phyloP scores from a whole-genome alignment of 2,113 vertebrate genomes.

The Pandion haliaetus region DNA sequence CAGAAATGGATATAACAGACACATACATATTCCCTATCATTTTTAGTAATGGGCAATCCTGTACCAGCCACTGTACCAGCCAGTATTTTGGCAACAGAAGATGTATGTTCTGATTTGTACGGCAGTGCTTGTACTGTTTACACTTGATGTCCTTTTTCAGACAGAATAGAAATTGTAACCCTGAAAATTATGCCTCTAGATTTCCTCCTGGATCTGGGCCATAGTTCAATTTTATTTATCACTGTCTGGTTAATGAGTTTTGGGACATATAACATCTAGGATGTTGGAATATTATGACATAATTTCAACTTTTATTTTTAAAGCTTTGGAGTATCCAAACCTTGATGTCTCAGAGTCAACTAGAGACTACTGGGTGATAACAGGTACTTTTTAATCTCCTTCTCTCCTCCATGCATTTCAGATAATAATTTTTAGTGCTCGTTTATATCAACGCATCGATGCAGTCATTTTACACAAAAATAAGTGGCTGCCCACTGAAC shows the following conservation, averaged over 20 bases:
- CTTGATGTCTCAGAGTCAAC: slow-evolving; percentile 92
- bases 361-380: slow-evolving; percentile 95
- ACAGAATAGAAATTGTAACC: background rate
- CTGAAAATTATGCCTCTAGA: background rate
- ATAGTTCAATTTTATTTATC: background rate
- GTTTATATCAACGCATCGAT: background rate
- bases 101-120: background rate
- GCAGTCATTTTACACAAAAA: background rate
- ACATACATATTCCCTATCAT: background rate
- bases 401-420: background rate
- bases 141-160: background rate
- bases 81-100: background rate
- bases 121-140: background rate
- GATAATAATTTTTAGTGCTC: background rate
- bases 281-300: background rate
- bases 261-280: background rate
- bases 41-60: background rate
- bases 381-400: slow-evolving; percentile 79
- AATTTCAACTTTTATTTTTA: slow-evolving; percentile 44
- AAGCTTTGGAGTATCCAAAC: slow-evolving; percentile 96
- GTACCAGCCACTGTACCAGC: background rate
- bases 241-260: background rate
- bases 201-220: background rate
- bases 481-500: background rate
- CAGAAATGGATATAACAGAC: background rate